phyloP scores from a whole-genome alignment of 2,888 invertebrate species.

The Romanomermis culicivorax region DNA sequence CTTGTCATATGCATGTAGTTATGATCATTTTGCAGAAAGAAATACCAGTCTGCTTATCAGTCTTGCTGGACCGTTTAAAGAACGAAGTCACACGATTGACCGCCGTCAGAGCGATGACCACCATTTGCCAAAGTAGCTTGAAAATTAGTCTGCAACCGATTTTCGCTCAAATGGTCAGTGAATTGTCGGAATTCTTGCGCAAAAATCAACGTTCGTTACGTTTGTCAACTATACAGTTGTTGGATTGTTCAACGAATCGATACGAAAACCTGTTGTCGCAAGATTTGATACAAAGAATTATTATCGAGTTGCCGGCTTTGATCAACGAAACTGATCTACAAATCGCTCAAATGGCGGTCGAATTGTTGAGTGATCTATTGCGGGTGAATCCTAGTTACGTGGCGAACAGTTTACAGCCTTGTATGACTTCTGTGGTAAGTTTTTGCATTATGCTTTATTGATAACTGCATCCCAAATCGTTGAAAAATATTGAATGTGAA shows the following conservation, averaged over 20 bases:
- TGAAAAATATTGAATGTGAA: too few species aligned
- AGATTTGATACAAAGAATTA: conserved; percentile 20
- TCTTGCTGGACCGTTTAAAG: conserved; percentile 75
- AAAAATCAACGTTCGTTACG: conserved; percentile 91
- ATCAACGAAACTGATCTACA: conserved; percentile 83
- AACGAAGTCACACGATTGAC: conserved; percentile 93
- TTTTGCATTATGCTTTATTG: too few species aligned
- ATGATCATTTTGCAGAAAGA: conserved; percentile 34
- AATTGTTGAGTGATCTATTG: conserved; percentile 14
- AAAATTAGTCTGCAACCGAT: conserved; percentile 47
- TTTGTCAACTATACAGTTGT: conserved; percentile 13
- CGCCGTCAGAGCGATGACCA: conserved; percentile 69
- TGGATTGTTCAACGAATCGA: not conserved
- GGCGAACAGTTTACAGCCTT: not conserved
- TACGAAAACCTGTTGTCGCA: not conserved
- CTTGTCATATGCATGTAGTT: not conserved
- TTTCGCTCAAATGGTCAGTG: conserved; percentile 64
- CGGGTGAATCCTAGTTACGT: not conserved
- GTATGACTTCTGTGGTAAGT: too few species aligned
- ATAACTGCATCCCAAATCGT: too few species aligned
- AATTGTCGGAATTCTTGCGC: conserved; percentile 72
- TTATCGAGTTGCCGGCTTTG: conserved; percentile 67
- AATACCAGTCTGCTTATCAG: conserved; percentile 62
- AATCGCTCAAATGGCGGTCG: conserved; percentile 51
- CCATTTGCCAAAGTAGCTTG: conserved; percentile 37